Evolutionary conservation across 2,888 invertebrate species (phyloP).

Genomic region (Microctonus hyperodae): DNA sequence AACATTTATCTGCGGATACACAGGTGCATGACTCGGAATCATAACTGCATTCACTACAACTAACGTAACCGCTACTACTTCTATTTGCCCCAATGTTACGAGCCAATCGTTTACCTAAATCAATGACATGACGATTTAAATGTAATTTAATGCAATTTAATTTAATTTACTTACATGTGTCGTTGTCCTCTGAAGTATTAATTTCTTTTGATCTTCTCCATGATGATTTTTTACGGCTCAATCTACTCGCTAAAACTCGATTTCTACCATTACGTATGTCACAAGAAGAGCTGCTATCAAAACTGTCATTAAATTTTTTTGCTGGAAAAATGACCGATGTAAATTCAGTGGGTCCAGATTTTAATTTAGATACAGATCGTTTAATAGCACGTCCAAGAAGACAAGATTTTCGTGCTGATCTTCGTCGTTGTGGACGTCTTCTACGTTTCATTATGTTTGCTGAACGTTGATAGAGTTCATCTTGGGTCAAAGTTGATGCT

Average conservation of each 20-base stretch:
- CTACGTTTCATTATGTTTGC: conserved; percentile 85
- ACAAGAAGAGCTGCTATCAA: conserved; percentile 60
- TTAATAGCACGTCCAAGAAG: conserved; percentile 59
- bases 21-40: conserved; percentile 86
- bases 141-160: not conserved
- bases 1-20: conserved; percentile 81
- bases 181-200: conserved; percentile 61
- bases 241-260: conserved; percentile 53
- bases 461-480: conserved; percentile 88
- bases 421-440: conserved; percentile 54
- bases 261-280: conserved; percentile 56
- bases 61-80: conserved; percentile 75
- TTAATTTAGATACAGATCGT: conserved; percentile 59
- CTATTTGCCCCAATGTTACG: conserved; percentile 54
- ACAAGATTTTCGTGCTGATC: conserved; percentile 54
- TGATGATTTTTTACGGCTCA: conserved; percentile 53
- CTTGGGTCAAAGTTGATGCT: conserved; percentile 89
- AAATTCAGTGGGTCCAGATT: conserved; percentile 60
- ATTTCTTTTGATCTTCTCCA: conserved; percentile 50
- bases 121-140: not conserved
- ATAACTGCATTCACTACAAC: conserved; percentile 86
- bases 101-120: conserved; percentile 48
- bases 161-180: conserved; percentile 53
- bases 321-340: conserved; percentile 63
- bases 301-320: conserved; percentile 57